phyloP scores from a whole-genome alignment of 2,113 vertebrate species.

The Solea senegalensis region DNA sequence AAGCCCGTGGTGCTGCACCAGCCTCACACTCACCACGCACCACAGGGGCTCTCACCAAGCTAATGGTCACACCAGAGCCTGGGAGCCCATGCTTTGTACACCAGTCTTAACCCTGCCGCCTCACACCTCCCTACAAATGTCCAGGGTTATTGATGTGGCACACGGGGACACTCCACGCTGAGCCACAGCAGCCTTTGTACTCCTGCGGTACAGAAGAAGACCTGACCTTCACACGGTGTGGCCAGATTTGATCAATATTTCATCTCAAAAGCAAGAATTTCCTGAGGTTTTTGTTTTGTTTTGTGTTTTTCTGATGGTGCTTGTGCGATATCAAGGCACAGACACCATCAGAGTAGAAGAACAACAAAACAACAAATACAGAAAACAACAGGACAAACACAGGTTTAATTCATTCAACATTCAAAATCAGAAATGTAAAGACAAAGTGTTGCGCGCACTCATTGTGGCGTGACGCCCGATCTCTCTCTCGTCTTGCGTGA shows the following conservation, averaged over 20 bases:
- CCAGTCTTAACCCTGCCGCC: slow-evolving; percentile 63
- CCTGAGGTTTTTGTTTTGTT: too few relatives aligned
- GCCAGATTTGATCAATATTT: slow-evolving; percentile 57
- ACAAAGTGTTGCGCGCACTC: slow-evolving; percentile 71
- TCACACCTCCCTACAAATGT: slow-evolving; percentile 78
- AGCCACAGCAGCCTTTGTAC: slow-evolving; percentile 68
- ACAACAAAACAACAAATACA: slow-evolving; percentile 5
- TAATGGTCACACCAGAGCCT: slow-evolving; percentile 77
- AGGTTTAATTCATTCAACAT: not conserved
- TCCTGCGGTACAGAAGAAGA: slow-evolving; percentile 55
- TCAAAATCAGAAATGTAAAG: slow-evolving; percentile 41
- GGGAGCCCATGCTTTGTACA: slow-evolving; percentile 74
- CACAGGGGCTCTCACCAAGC: slow-evolving; percentile 68
- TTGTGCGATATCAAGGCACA: slow-evolving; percentile 17
- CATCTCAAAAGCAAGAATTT: slow-evolving; percentile 35
- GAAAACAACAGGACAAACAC: slow-evolving; percentile 3
- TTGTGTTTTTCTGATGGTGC: not conserved
- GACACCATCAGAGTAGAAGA: slow-evolving; percentile 30
- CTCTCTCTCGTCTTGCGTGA: slow-evolving; percentile 75
- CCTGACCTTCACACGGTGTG: slow-evolving; percentile 61
- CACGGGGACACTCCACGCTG: slow-evolving; percentile 69
- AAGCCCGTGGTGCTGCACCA: slow-evolving; percentile 49
- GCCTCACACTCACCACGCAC: slow-evolving; percentile 59
- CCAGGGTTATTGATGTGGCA: slow-evolving; percentile 78
- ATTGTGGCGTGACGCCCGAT: slow-evolving; percentile 77